Percentiles rank a stretch among this genome's conserved stretches.
Conservation (phyloP, 1,140 invertebrate species). For the Centruroides vittatus region DNA sequence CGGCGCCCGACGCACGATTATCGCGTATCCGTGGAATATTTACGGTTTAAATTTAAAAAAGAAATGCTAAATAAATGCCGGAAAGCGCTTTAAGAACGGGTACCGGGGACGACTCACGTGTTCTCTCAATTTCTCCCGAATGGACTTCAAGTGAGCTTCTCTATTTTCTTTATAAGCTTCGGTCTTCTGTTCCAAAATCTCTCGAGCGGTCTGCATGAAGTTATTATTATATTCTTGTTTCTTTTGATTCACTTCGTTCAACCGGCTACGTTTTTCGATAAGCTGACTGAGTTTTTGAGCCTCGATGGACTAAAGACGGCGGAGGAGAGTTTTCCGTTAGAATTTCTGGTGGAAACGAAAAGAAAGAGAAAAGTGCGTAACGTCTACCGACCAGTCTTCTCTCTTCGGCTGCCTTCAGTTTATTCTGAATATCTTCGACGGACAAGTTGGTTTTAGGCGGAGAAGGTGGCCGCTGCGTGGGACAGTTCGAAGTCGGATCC, state of each 20-base stretch:
- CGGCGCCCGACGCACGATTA: too few relatives aligned
- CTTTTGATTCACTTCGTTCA: constrained; percentile 78
- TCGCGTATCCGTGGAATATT: too few relatives aligned
- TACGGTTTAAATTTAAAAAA: not conserved
- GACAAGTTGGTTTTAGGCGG: constrained; percentile 42
- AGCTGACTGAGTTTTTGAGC: constrained; percentile 65
- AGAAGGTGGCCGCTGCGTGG: constrained; percentile 37
- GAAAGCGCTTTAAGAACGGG: not conserved
- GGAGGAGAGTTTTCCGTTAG: not conserved
- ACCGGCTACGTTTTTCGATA: constrained; percentile 62
- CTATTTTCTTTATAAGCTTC: constrained; percentile 71
- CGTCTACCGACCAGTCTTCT: constrained; percentile 50
- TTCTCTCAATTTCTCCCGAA: constrained; percentile 73
- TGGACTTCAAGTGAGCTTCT: constrained; percentile 68
- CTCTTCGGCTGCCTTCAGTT: constrained; percentile 78
- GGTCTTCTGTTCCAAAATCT: constrained; percentile 58
- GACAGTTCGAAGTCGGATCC: constrained; percentile 46
- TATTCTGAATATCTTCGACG: constrained; percentile 72
- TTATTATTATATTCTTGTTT: constrained; percentile 67
- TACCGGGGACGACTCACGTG: constrained; percentile 36
- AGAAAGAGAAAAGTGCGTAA: too few relatives aligned
- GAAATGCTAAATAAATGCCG: not conserved
- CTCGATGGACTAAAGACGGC: constrained; percentile 54
- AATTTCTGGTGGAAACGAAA: too few relatives aligned
- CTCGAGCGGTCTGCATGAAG: constrained; percentile 42